A percentile compares a stretch with the other conserved stretches of the same genome.
Conservation (phyloP, 2,888 invertebrate genomes). For the Aspidiotus rigidus region DNA sequence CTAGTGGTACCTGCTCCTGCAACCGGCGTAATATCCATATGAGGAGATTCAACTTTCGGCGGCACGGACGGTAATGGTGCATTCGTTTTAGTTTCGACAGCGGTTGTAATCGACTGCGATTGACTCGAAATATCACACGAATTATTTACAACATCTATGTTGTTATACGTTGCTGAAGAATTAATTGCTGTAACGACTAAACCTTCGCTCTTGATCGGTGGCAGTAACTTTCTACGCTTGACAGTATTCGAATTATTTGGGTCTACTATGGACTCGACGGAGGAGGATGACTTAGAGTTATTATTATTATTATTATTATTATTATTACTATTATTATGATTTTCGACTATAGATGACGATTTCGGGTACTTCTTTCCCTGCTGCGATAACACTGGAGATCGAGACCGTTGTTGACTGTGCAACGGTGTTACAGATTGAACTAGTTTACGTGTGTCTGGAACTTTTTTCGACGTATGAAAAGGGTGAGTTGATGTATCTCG, state of each 20-base stretch:
- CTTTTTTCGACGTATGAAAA: constrained; percentile 20
- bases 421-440: constrained; percentile 12
- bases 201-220: constrained; percentile 36
- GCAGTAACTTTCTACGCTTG: constrained; percentile 37
- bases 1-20: neutral
- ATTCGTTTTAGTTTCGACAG: constrained; percentile 36
- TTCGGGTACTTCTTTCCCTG: constrained; percentile 35
- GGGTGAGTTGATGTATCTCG: constrained; percentile 11
- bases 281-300: constrained; percentile 20
- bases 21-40: constrained; percentile 31
- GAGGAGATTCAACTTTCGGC: constrained; percentile 30
- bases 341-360: constrained; percentile 30
- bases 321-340: constrained; percentile 23
- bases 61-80: constrained; percentile 35
- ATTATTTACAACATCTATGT: constrained; percentile 35
- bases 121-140: constrained; percentile 35
- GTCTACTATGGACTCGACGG: constrained; percentile 13
- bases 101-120: constrained; percentile 29
- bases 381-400: constrained; percentile 24
- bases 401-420: constrained; percentile 27
- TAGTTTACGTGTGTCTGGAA: constrained; percentile 27
- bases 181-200: constrained; percentile 36
- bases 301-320: neutral
- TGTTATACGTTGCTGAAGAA: constrained; percentile 34
- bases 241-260: constrained; percentile 32